Evolutionary conservation across 2,113 vertebrate species (phyloP).

Genomic region (Emydocephalus ijimae): DNA sequence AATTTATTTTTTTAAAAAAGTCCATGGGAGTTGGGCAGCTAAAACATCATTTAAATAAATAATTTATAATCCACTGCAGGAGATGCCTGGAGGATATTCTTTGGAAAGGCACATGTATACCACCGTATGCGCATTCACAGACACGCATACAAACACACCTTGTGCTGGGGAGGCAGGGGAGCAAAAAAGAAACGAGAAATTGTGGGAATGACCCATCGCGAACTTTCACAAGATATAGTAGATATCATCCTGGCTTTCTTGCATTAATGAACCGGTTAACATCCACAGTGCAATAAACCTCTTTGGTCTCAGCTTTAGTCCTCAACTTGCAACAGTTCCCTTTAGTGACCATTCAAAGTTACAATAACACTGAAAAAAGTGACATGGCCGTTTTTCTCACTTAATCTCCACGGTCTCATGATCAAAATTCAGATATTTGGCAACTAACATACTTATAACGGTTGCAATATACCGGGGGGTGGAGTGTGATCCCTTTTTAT

Average conservation of each 20-base stretch:
- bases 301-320: not conserved
- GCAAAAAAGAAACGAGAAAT: not conserved
- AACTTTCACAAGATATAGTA: not conserved
- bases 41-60: not conserved
- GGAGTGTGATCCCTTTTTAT: no score
- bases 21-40: not conserved
- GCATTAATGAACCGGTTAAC: not conserved
- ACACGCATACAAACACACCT: not conserved
- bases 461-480: no score
- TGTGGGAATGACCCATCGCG: not conserved
- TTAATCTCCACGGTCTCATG: no score
- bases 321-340: no score
- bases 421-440: no score
- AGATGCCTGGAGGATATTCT: not conserved
- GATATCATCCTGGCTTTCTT: not conserved
- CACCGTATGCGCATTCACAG: not conserved
- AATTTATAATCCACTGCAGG: not conserved
- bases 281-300: not conserved
- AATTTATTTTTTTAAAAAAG: no score
- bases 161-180: not conserved
- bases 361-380: no score
- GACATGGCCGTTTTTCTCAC: no score
- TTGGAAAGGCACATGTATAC: not conserved
- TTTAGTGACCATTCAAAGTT: no score
- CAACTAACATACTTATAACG: no score